These are phyloP conservation scores for Nymphalis urticae DNA, from an alignment of 2,888 invertebrate species.

Conservation along the genomic window DNA sequence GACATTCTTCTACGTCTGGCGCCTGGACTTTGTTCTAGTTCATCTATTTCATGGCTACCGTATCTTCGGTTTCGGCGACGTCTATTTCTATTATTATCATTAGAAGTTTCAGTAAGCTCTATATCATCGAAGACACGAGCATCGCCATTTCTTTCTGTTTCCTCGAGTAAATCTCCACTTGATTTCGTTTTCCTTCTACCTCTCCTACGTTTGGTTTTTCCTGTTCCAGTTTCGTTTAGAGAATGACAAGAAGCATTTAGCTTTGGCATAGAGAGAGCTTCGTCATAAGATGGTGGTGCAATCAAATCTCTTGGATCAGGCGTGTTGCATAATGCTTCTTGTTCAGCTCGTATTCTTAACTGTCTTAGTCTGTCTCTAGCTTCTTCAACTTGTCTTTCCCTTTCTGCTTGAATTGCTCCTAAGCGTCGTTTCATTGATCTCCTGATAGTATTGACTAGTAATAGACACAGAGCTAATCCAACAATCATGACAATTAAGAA, in stretches of 20 bases:
- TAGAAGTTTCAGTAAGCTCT: conserved; percentile 56
- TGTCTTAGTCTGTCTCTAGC: conserved; percentile 81
- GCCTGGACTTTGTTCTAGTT: conserved; percentile 72
- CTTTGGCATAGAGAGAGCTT: conserved; percentile 88
- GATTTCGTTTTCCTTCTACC: conserved; percentile 77
- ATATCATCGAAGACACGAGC: conserved; percentile 59
- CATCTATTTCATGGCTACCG: conserved; percentile 74
- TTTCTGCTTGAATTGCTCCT: conserved; percentile 74
- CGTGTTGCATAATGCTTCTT: conserved; percentile 82
- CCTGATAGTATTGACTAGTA: conserved; percentile 79
- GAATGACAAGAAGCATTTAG: conserved; percentile 83
- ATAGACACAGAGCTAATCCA: conserved; percentile 77
- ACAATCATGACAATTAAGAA: conserved; percentile 80
- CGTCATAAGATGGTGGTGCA: conserved; percentile 88
- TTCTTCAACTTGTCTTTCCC: conserved; percentile 80
- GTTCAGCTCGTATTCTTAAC: conserved; percentile 75
- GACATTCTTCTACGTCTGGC: conserved; percentile 65
- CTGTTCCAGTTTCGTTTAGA: conserved; percentile 70
- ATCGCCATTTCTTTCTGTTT: conserved; percentile 72
- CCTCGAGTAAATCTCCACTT: conserved; percentile 75
- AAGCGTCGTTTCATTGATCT: conserved; percentile 80
- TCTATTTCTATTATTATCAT: conserved; percentile 51
- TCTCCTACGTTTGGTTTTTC: conserved; percentile 65
- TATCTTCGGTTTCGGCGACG: conserved; percentile 59
- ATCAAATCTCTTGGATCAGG: conserved; percentile 86